Base-by-base conservation (phyloP, 2,113 vertebrate genomes). In the Tyto alba region DNA sequence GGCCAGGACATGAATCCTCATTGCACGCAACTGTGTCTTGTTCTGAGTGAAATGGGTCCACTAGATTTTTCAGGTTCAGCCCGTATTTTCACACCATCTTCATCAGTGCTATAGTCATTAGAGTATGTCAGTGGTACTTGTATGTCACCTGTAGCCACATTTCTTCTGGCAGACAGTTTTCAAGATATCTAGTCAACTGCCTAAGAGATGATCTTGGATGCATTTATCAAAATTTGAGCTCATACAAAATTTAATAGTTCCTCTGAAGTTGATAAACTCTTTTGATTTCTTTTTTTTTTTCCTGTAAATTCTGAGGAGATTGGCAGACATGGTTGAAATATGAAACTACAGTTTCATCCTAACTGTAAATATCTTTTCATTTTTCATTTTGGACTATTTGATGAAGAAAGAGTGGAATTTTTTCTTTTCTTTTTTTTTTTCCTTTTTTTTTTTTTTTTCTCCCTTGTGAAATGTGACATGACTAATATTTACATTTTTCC, bases 391-490 rank as follows among this genome's bases (percentile, higher is more conserved):
- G 9, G 23, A 80, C 16, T 6, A 9, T 71, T 64, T 29, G 22
- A 5, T 63, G 50, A 80, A 63, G 27, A 79, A 74, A 43, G 5
- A 50, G 6, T 50, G 7, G 2, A 7, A 13, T 26, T 72, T 88
- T 87, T 50, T 7, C 8, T 62, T 60, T 3, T 36, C 2, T 3
- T 18, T n/a, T 12, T 17, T 6, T 7, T 5, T 13, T 7, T 6
- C n/a, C n/a, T 4, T 32, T 6, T 50, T 29, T 48, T 4, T 2
- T 30, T 3, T 32, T 23, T 5, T 2, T 12, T 6, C 2, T 3
- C 7, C 14, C 7, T 63, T 45, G 23, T 63, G 14, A 85, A 74
- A 53, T 41, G 32, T 10, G 11, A 29, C 11, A 32, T 25, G 21
- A 29, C 22, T 4, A 60, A 84, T 89, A 85, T 11, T 71, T 13